Base-by-base conservation (phyloP, 2,888 invertebrate genomes). In the Aphidoletes aphidimyza region DNA sequence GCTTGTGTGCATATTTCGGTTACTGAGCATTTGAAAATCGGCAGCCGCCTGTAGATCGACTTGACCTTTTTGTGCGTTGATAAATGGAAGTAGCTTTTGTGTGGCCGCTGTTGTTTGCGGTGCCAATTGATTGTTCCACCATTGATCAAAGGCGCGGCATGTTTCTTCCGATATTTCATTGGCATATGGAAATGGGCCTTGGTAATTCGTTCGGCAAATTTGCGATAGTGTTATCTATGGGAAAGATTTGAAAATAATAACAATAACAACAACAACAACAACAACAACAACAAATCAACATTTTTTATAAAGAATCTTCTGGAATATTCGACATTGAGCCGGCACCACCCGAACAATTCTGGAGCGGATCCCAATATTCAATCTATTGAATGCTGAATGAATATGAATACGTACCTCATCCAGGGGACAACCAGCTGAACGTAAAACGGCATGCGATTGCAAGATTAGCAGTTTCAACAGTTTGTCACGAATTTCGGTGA, bases 401-500 rank as follows among this genome's bases (percentile, higher is more conserved):
- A 30, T 26, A 78, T 36, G 36, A 8, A 36, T 36, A 49, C 92
- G 92, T 91, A 98, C 98, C 95, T 98, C 97, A 90, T 98, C 98
- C 86, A 98, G 91, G 36, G 98, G 98, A 89, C 98, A 98, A 87
- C 98, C 98, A 85, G 96, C 94, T 84, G 95, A 96, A 88, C 96
- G 92, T 83, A 98, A 92, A 86, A 97, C 92, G 2, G 95, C 94
- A 88, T 97, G 95, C 86, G 97, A 97, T 89, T 98, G 98, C 84
- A 96, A 92, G 86, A 98, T 91, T 84, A 98, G 92, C 81, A 98
- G 93, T 89, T 96, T 94, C 85, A 98, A 91, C 86, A 98, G 92
- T 90, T 98, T 98, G 89, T 98, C 98, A 91, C 97, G 97, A 88
- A 98, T 95, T 89, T 97, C 97, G 86, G 94, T 93, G 34, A 95